Evolutionary conservation across 2,888 invertebrate species (phyloP).

Genomic region (Sphaerophoria rueppellii): DNA sequence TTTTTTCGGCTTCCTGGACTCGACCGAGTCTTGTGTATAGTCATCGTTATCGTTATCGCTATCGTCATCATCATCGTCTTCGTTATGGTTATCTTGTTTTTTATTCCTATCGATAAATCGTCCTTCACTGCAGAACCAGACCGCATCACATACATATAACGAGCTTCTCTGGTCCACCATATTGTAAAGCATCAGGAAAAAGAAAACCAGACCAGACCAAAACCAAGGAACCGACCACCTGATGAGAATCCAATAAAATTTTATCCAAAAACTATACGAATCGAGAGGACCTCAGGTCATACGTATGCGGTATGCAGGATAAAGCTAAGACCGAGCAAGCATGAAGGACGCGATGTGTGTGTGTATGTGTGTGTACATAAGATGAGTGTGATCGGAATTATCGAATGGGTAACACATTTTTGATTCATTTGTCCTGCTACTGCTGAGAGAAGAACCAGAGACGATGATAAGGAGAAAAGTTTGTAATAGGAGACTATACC

Average conservation of each 20-base stretch:
- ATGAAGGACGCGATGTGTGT: neutral
- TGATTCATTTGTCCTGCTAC: conserved; percentile 64
- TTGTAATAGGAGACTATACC: neutral
- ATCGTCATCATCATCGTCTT: neutral
- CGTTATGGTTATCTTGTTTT: conserved; percentile 9
- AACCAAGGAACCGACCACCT: conserved; percentile 47
- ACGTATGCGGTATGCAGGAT: neutral
- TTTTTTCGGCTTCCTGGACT: neutral
- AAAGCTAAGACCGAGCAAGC: neutral
- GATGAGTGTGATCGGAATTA: conserved; percentile 71
- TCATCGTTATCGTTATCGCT: neutral
- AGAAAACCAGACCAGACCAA: neutral
- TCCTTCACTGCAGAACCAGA: conserved; percentile 47
- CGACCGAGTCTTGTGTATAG: neutral
- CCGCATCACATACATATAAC: conserved; percentile 47
- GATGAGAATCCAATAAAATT: conserved; percentile 70
- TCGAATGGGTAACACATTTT: conserved; percentile 69
- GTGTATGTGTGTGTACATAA: conserved; percentile 29
- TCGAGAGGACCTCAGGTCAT: conserved; percentile 60
- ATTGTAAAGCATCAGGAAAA: conserved; percentile 20
- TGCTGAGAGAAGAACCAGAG: conserved; percentile 38
- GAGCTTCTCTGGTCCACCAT: conserved; percentile 22
- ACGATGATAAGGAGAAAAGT: neutral
- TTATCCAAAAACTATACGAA: conserved; percentile 65
- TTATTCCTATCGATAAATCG: conserved; percentile 56